phyloP scores from a whole-genome alignment of 2,113 vertebrate species.

The Columba livia region DNA sequence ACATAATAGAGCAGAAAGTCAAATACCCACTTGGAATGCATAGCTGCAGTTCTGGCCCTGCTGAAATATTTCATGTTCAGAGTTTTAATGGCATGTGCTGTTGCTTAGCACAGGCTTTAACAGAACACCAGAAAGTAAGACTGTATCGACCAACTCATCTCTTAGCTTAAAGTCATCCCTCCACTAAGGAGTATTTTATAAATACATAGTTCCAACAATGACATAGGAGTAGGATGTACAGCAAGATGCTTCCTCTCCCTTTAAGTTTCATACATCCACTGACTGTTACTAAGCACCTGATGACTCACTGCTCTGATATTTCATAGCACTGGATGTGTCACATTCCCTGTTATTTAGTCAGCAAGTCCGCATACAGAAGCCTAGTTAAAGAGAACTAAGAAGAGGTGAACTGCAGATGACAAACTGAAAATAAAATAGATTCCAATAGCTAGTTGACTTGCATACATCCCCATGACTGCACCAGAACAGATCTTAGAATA shows the following conservation, averaged over 20 bases:
- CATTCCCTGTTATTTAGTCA: neutral
- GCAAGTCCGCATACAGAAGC: neutral
- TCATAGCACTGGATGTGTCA: neutral
- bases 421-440: neutral
- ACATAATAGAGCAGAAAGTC: neutral
- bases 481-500: neutral
- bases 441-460: neutral
- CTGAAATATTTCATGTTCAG: neutral
- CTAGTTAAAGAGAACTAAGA: neutral
- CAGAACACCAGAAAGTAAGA: neutral
- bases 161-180: neutral
- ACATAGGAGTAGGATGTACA: neutral
- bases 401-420: neutral
- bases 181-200: neutral
- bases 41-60: neutral
- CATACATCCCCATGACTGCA: neutral
- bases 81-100: neutral
- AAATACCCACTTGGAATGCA: neutral
- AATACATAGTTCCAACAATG: neutral
- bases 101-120: neutral
- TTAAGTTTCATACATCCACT: neutral
- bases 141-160: neutral
- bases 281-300: constrained; percentile 10
- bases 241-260: neutral
- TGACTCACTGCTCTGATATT: constrained; percentile 34